Evolutionary conservation across 2,888 invertebrate species (phyloP).

Genomic region (Patella pellucida): DNA sequence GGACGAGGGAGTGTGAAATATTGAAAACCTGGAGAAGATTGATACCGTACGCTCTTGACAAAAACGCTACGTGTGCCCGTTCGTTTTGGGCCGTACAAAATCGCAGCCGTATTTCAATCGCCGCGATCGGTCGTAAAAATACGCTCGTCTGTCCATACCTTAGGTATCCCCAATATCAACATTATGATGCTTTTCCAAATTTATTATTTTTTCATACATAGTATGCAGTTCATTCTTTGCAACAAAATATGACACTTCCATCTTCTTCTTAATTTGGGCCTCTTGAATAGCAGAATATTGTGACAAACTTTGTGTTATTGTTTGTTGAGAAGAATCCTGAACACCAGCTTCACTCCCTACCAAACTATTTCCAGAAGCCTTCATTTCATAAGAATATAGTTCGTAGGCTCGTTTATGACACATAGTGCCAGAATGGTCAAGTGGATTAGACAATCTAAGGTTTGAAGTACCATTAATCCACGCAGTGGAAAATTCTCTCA

Average conservation of each 20-base stretch:
- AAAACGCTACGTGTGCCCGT: no score
- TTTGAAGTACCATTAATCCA: not conserved
- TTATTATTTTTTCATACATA: not conserved
- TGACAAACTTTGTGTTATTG: not conserved
- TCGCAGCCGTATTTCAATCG: no score
- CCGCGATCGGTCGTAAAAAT: no score
- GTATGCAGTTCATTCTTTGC: not conserved
- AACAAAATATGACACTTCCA: slow-evolving; percentile 2
- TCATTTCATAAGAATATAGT: no score
- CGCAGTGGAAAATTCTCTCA: not conserved
- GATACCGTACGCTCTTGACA: no score
- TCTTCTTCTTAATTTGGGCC: not conserved
- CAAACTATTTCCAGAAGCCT: no score
- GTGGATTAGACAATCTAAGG: not conserved
- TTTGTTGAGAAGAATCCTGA: not conserved
- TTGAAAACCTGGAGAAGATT: no score
- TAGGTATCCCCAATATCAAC: not conserved
- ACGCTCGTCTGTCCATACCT: no score
- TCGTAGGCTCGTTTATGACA: not conserved
- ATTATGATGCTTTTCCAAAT: not conserved
- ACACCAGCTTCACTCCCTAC: no score
- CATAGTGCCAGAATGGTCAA: not conserved
- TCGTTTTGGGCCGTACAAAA: no score
- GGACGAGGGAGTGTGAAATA: no score
- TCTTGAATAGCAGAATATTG: not conserved